Percentiles rank a stretch among this genome's conserved stretches.
Conservation (phyloP, 2,888 invertebrate species). For the Rugalucina vietnamica region DNA sequence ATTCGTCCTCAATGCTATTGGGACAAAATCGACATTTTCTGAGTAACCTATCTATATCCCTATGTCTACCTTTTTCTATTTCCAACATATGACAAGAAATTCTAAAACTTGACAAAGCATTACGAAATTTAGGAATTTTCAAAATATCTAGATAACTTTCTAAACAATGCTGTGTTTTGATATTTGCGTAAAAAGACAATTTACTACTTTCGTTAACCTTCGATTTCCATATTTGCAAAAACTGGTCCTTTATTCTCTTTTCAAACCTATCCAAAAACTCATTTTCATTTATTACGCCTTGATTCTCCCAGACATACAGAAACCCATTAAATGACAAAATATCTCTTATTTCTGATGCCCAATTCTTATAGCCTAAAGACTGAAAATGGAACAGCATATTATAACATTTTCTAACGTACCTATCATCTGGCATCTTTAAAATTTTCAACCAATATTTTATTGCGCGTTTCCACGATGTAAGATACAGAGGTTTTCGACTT, state of each 20-base stretch:
- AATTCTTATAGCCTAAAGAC: neutral
- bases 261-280: neutral
- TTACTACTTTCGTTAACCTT: neutral
- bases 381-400: neutral
- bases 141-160: neutral
- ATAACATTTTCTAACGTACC: constrained; percentile 2
- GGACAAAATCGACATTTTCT: too few species aligned
- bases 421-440: neutral
- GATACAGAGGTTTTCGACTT: neutral
- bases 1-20: too few species aligned
- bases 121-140: neutral
- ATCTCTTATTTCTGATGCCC: neutral
- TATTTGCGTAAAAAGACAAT: neutral
- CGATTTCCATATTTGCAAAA: neutral
- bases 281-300: neutral
- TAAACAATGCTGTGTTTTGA: neutral
- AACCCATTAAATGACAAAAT: neutral
- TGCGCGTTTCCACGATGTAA: neutral
- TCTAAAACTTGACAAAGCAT: neutral
- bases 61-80: constrained; percentile 23
- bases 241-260: neutral
- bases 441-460: constrained; percentile 15
- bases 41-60: too few species aligned
- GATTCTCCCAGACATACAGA: neutral
- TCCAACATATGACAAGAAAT: constrained; percentile 8